A percentile compares a stretch with the other conserved stretches of the same genome.
Conservation (phyloP, 2,888 invertebrate species). For the Chaitophorus viminalis region DNA sequence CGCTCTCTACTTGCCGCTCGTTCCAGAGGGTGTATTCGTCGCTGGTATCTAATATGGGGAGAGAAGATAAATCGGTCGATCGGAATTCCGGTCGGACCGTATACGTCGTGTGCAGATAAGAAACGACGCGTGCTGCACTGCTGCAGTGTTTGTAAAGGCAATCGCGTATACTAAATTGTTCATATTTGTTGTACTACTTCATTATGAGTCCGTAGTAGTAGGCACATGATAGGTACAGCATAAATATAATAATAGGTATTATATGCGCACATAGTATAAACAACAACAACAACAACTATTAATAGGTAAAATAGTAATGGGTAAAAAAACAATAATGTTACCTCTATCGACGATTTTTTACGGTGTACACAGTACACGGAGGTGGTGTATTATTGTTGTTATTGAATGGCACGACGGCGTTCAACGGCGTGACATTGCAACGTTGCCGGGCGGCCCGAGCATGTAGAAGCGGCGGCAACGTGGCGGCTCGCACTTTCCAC, state of each 20-base stretch:
- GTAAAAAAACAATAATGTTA: not conserved
- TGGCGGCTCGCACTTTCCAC: conserved; percentile 54
- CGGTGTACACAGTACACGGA: not conserved
- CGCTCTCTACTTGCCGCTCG: not conserved
- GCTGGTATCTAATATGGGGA: not conserved
- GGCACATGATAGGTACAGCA: no score
- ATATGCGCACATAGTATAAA: no score
- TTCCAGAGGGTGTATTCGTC: conserved; percentile 31
- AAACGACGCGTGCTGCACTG: not conserved
- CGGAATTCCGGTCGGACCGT: conserved; percentile 47
- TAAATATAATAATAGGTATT: no score
- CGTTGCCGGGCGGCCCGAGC: conserved; percentile 44
- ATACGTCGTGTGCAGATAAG: no score
- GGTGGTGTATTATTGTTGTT: not conserved
- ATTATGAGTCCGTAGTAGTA: no score
- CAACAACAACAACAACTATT: not conserved
- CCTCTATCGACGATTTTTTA: not conserved
- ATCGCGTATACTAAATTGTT: no score
- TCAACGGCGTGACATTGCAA: conserved; percentile 59
- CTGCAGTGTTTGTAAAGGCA: not conserved
- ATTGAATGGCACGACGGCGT: conserved; percentile 18
- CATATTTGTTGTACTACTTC: no score
- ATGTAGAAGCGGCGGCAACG: conserved; percentile 47
- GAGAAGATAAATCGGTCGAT: conserved; percentile 41
- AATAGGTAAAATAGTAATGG: not conserved